Conservation (phyloP, 2,113 vertebrate genomes). For the Mus spicilegus region DNA sequence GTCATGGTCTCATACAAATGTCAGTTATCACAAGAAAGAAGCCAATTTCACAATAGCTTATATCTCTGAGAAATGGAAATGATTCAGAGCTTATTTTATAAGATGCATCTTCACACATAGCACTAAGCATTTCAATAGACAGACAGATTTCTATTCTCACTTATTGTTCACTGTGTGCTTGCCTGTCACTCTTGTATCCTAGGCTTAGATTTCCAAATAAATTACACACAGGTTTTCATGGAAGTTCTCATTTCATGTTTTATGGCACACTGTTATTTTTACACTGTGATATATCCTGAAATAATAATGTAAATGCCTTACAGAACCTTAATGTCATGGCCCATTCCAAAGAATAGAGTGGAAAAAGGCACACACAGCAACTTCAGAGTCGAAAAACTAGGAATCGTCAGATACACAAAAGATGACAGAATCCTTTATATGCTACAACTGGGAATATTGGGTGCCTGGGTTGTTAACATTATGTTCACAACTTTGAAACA, state of each 20-base stretch:
- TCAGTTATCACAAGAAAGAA: background rate
- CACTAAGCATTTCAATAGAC: background rate
- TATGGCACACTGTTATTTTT: background rate
- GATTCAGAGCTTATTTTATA: background rate
- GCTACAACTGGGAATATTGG: background rate
- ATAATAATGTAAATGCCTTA: background rate
- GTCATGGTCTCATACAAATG: background rate
- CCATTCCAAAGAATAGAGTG: background rate
- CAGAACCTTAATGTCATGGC: background rate
- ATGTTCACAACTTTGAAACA: background rate
- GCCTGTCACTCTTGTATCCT: background rate
- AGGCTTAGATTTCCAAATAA: background rate
- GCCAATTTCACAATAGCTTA: background rate
- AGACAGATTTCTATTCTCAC: background rate
- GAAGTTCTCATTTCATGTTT: background rate
- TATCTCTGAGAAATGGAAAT: background rate
- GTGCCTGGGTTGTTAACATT: background rate
- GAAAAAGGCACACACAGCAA: background rate
- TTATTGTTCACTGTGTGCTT: background rate
- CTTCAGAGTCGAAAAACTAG: background rate
- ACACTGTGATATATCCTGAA: background rate
- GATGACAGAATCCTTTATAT: no score
- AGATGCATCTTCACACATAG: background rate
- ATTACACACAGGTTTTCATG: background rate
- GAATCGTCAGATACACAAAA: accelerated